These are phyloP conservation scores for Epinephelus lanceolatus DNA, from an alignment of 2,113 vertebrate genomes.

Conservation along the genomic window DNA sequence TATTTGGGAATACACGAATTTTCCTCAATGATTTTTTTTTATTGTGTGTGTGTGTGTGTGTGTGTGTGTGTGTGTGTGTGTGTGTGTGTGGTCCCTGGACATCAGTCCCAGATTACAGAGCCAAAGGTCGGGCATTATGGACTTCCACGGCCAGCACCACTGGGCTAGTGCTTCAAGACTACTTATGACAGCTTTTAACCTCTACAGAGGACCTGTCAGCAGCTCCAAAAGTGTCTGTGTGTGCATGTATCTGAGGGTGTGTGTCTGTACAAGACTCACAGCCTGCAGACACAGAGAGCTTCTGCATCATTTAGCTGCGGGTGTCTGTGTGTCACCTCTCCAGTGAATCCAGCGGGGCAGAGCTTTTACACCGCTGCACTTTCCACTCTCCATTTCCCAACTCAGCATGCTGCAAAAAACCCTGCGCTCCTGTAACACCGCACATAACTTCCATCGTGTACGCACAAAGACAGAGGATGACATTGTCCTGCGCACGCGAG, in stretches of 20 bases:
- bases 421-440: slow-evolving; percentile 1
- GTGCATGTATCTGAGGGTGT: slow-evolving; percentile 11
- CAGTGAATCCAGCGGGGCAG: slow-evolving; percentile 56
- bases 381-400: slow-evolving; percentile 68
- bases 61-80: neutral
- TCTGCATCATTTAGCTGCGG: slow-evolving; percentile 77
- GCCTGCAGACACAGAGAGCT: slow-evolving; percentile 60
- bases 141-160: slow-evolving; percentile 40
- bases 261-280: slow-evolving; percentile 37
- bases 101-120: slow-evolving; percentile 39
- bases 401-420: slow-evolving; percentile 65
- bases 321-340: slow-evolving; percentile 72
- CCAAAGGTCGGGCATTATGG: slow-evolving; percentile 54
- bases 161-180: slow-evolving; percentile 49
- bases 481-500: neutral
- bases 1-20: slow-evolving; percentile 17
- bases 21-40: neutral
- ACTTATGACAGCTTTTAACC: slow-evolving; percentile 80
- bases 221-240: slow-evolving; percentile 60
- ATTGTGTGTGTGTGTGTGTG: slow-evolving; percentile 4
- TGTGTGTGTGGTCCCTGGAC: slow-evolving; percentile 14
- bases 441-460: slow-evolving; percentile 25
- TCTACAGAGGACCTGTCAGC: slow-evolving; percentile 79
- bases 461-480: slow-evolving; percentile 7
- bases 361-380: slow-evolving; percentile 69